A percentile compares a stretch with the other conserved stretches of the same genome.
phyloP scores from a whole-genome alignment of 2,797 vertebrate species.

The Lepus townsendii region DNA sequence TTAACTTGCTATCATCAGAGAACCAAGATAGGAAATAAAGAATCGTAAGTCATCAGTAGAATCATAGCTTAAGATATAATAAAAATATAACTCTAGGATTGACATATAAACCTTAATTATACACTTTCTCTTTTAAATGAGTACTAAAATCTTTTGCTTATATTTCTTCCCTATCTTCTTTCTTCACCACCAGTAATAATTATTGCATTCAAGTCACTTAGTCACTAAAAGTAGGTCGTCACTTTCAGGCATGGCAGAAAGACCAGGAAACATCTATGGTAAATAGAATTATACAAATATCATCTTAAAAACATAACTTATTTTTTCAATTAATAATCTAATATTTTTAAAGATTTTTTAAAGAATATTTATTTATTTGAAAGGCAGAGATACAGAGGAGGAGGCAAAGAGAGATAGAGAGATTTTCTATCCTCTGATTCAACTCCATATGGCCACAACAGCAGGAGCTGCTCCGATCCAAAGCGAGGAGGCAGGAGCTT shows the following conservation, averaged over 20 bases:
- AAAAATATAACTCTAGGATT: neutral
- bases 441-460: too few relatives aligned
- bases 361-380: too few relatives aligned
- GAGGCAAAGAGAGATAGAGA: too few relatives aligned
- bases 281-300: neutral
- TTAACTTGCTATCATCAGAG: neutral
- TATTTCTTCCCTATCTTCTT: neutral
- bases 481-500: too few relatives aligned
- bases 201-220: neutral
- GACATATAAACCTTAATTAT: neutral
- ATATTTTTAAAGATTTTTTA: too few relatives aligned
- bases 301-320: neutral
- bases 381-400: too few relatives aligned
- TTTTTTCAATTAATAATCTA: neutral
- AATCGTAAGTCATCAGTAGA: neutral
- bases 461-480: too few relatives aligned
- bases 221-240: rapidly evolving
- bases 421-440: too few relatives aligned
- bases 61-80: neutral
- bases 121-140: neutral
- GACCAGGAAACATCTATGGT: neutral
- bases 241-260: neutral
- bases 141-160: neutral
- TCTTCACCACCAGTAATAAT: neutral
- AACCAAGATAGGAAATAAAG: neutral